Conservation (phyloP, 2,888 invertebrate genomes). For the Eristalis pertinax region DNA sequence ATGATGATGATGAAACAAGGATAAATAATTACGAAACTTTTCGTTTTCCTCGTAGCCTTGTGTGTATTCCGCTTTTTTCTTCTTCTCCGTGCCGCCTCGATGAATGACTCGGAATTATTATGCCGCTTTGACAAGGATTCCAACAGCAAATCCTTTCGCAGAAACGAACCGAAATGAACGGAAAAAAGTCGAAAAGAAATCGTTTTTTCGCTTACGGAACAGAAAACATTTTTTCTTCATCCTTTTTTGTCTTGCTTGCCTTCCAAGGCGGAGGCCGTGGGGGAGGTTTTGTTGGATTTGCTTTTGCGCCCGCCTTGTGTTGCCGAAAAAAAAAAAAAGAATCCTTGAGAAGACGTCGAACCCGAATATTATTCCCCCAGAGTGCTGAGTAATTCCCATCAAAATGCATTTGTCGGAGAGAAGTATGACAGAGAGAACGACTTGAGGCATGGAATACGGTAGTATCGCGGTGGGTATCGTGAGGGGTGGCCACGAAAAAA, state of each 20-base stretch:
- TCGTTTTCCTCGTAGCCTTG: slow-evolving; percentile 42
- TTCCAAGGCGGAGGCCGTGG: background rate
- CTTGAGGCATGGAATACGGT: slow-evolving; percentile 50
- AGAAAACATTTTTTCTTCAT: background rate
- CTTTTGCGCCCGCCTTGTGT: slow-evolving; percentile 39
- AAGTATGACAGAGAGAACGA: slow-evolving; percentile 46
- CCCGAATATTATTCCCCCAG: slow-evolving; percentile 74
- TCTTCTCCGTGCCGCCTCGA: slow-evolving; percentile 39
- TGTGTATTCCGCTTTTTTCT: background rate
- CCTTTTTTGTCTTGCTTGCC: background rate
- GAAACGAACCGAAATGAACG: slow-evolving; percentile 60
- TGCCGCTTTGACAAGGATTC: slow-evolving; percentile 68
- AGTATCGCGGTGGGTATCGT: slow-evolving; percentile 29
- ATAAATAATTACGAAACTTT: slow-evolving; percentile 72
- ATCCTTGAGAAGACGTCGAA: slow-evolving; percentile 76
- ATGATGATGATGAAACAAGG: slow-evolving; percentile 66
- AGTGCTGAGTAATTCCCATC: slow-evolving; percentile 71
- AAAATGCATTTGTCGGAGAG: slow-evolving; percentile 66
- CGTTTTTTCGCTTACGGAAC: slow-evolving; percentile 51
- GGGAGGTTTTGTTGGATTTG: slow-evolving; percentile 56
- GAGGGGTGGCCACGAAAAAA: slow-evolving; percentile 16
- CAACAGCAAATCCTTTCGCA: slow-evolving; percentile 61
- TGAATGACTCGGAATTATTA: slow-evolving; percentile 70
- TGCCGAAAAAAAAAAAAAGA: slow-evolving; percentile 46
- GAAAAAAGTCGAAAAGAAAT: slow-evolving; percentile 42